Conservation (phyloP, 2,113 vertebrate genomes). For the Calypte anna region DNA sequence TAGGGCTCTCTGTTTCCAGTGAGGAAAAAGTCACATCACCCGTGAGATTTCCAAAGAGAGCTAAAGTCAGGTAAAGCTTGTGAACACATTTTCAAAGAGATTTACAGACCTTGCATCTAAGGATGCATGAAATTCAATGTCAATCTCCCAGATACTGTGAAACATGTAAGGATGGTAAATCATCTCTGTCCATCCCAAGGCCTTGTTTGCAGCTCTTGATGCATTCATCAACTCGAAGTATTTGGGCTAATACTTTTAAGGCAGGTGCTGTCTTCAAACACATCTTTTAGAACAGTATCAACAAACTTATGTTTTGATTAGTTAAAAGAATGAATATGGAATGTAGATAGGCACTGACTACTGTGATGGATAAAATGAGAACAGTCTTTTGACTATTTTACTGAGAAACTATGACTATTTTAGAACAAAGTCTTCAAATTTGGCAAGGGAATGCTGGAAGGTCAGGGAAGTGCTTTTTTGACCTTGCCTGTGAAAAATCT, state of each 20-base stretch:
- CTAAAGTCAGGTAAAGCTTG: neutral
- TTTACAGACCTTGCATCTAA: neutral
- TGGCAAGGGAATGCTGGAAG: neutral
- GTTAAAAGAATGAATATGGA: neutral
- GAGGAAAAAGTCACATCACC: neutral
- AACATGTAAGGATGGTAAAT: neutral
- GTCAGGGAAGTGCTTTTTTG: constrained; percentile 18
- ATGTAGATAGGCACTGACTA: neutral
- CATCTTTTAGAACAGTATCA: neutral
- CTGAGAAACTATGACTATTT: neutral
- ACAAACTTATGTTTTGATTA: neutral
- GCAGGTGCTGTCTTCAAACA: neutral
- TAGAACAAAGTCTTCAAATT: neutral
- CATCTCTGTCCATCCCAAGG: neutral
- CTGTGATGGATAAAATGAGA: neutral
- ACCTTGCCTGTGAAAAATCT: constrained; percentile 36
- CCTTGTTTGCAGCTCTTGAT: neutral
- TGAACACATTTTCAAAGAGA: neutral
- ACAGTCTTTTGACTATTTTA: neutral
- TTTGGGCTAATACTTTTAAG: neutral
- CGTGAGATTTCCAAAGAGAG: neutral
- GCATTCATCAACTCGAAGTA: neutral
- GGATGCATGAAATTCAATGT: neutral
- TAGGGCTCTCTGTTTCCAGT: neutral
- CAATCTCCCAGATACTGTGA: neutral